These are phyloP conservation scores for Bos taurus DNA, from an alignment of 2,113 vertebrate species.

Conservation along the genomic window DNA sequence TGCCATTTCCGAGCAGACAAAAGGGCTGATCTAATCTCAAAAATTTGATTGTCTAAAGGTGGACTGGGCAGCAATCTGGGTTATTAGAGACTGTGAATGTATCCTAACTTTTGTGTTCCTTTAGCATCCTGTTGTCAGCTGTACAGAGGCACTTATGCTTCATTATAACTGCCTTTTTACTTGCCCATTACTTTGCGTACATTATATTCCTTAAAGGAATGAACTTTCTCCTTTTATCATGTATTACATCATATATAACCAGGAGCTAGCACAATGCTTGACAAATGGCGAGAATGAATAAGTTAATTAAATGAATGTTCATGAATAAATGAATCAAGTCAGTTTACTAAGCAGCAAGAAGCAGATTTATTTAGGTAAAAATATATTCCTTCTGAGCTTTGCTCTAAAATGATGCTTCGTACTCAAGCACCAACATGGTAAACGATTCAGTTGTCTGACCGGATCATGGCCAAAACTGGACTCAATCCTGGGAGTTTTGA, in stretches of 20 bases:
- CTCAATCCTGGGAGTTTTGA: slow-evolving; percentile 23
- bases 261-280: neutral
- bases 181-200: neutral
- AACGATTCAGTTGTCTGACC: neutral
- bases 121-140: neutral
- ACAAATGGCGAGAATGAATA: neutral
- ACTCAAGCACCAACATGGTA: neutral
- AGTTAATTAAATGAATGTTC: neutral
- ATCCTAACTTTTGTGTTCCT: neutral
- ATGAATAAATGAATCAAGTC: slow-evolving; percentile 6
- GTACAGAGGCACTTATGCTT: neutral
- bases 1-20: neutral
- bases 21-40: neutral
- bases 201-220: slow-evolving; percentile 19
- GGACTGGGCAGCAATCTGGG: neutral
- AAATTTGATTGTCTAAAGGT: neutral
- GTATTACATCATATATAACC: neutral
- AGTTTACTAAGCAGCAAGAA: neutral
- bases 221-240: slow-evolving; percentile 12
- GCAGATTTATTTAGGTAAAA: slow-evolving; percentile 28
- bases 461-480: neutral
- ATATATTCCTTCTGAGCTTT: neutral
- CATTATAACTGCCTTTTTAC: neutral
- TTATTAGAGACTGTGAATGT: neutral
- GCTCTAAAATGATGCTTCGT: neutral